These are phyloP conservation scores for Agrilus biguttatus DNA, from an alignment of 2,888 invertebrate species.

Conservation along the genomic window DNA sequence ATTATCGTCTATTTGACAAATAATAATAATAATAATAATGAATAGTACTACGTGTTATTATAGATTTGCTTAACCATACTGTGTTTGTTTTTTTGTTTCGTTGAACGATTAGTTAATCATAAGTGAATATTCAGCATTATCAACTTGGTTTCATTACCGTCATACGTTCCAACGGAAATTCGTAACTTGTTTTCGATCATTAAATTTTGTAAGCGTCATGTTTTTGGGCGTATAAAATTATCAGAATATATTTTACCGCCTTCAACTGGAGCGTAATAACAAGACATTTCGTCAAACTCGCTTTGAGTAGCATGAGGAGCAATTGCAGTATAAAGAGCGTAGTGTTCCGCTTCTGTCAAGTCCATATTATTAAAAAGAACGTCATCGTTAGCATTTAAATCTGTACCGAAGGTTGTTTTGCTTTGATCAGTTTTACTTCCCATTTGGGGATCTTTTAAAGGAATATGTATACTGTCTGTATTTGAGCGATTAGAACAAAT, in stretches of 20 bases:
- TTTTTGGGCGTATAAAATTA: slow-evolving; percentile 9
- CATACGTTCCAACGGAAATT: no score
- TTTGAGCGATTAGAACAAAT: slow-evolving; percentile 11
- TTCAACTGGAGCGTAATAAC: slow-evolving; percentile 75
- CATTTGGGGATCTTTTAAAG: slow-evolving; percentile 38
- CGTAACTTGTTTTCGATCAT: no score
- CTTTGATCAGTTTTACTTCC: slow-evolving; percentile 5
- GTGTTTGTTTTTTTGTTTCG: no score
- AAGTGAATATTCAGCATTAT: no score
- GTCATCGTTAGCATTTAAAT: slow-evolving; percentile 12
- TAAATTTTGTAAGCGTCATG: slow-evolving; percentile 5
- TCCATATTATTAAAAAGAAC: slow-evolving; percentile 39
- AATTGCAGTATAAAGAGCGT: slow-evolving; percentile 72
- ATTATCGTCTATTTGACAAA: no score
- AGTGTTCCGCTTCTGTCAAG: slow-evolving; percentile 76
- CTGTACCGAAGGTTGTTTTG: slow-evolving; percentile 7
- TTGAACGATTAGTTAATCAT: no score
- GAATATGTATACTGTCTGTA: slow-evolving; percentile 43
- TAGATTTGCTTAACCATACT: no score
- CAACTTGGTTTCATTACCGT: no score
- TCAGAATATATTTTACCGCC: slow-evolving; percentile 49
- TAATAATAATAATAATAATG: no score
- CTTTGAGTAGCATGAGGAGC: slow-evolving; percentile 77
- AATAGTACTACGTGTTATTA: no score
- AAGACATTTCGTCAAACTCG: slow-evolving; percentile 78